A percentile compares a stretch with the other conserved stretches of the same genome.
These are phyloP conservation scores for Neotoma lepida DNA, from an alignment of 2,113 vertebrate genomes.

Conservation along the genomic window DNA sequence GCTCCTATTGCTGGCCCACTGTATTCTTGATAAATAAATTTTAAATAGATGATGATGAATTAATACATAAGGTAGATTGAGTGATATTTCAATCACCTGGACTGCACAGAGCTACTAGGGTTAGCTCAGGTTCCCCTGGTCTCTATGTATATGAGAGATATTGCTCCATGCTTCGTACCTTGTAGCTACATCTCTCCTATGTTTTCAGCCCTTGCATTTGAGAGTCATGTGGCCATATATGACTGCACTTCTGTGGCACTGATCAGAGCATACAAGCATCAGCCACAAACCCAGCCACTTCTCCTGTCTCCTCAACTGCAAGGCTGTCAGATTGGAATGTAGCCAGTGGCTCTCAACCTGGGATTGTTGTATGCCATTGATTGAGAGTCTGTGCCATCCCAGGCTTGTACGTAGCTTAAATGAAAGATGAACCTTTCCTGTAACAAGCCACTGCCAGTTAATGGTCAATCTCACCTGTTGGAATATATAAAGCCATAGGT, in stretches of 20 bases:
- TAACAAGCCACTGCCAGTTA: background rate
- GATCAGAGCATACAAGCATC: background rate
- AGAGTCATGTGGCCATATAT: background rate
- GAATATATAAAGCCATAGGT: background rate
- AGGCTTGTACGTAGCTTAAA: background rate
- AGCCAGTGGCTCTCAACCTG: background rate
- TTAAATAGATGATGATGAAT: background rate
- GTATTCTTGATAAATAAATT: constrained; percentile 12
- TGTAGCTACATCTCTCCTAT: background rate
- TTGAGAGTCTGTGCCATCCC: background rate
- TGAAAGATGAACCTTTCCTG: background rate
- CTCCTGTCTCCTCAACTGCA: background rate
- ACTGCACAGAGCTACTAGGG: background rate
- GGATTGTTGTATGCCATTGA: no score
- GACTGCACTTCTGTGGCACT: background rate
- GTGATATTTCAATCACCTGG: background rate
- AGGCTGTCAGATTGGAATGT: background rate
- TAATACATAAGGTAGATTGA: background rate
- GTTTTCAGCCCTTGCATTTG: background rate
- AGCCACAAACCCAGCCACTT: background rate
- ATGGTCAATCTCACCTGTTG: background rate
- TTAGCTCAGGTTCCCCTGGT: background rate
- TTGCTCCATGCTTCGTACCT: background rate
- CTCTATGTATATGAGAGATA: background rate
- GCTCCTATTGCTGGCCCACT: background rate